Percentiles rank a stretch among this genome's conserved stretches.
These are phyloP conservation scores for Etheostoma spectabile DNA, from an alignment of 2,113 vertebrate genomes.

Conservation along the genomic window DNA sequence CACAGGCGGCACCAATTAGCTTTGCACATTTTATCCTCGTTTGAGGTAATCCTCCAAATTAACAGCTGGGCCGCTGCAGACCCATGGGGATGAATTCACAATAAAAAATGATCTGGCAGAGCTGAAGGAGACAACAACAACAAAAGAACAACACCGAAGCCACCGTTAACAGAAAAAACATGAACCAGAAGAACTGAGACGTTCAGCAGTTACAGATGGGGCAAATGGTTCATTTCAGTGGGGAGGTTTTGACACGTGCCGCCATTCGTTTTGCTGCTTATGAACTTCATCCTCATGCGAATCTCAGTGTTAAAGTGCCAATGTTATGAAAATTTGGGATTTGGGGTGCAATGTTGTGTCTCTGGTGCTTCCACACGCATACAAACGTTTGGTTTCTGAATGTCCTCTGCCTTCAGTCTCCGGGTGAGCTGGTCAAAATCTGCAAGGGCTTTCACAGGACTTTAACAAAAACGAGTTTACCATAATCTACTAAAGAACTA, in stretches of 20 bases:
- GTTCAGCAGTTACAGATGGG: conserved; percentile 48
- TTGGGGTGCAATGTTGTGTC: too few species aligned
- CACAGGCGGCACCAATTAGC: conserved; percentile 46
- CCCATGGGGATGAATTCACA: not conserved
- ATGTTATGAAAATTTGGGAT: too few species aligned
- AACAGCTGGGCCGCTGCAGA: conserved; percentile 43
- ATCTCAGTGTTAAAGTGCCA: not conserved
- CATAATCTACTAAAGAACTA: too few species aligned
- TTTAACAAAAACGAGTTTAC: too few species aligned
- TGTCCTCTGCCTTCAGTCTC: too few species aligned
- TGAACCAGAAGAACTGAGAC: not conserved
- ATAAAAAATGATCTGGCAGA: conserved; percentile 5
- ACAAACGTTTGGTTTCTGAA: too few species aligned
- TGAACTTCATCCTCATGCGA: conserved; percentile 9
- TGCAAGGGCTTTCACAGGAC: too few species aligned
- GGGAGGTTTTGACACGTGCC: conserved; percentile 15
- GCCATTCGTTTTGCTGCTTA: conserved; percentile 18
- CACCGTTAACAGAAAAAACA: not conserved
- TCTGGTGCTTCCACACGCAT: too few species aligned
- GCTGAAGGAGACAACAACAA: conserved; percentile 10
- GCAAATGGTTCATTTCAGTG: conserved; percentile 28
- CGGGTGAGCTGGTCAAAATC: too few species aligned
- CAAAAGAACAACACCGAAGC: conserved; percentile 2
- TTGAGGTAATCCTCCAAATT: conserved; percentile 18
- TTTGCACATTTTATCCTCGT: conserved; percentile 35